Evolutionary conservation across 1,140 invertebrate species (phyloP).

Genomic region (Diprion similis): DNA sequence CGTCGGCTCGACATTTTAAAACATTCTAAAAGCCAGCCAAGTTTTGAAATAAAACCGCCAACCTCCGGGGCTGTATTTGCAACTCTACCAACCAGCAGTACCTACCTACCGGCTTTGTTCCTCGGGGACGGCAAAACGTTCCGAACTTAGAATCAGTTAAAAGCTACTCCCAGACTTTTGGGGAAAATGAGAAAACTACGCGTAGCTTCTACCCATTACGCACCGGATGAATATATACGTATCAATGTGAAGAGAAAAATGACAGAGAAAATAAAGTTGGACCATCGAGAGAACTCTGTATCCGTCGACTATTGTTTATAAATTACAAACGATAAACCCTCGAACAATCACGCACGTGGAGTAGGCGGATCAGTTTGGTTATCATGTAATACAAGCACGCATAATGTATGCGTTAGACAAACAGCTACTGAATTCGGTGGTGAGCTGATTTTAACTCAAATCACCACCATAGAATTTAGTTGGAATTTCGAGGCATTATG

Average conservation of each 20-base stretch:
- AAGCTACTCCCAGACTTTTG: background rate
- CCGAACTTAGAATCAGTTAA: background rate
- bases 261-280: too few species aligned
- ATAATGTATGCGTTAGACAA: background rate
- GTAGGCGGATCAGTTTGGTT: background rate
- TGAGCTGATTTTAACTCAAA: too few species aligned
- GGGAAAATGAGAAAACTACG: background rate
- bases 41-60: slow-evolving; percentile 19
- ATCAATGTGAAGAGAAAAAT: too few species aligned
- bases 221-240: too few species aligned
- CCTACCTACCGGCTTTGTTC: slow-evolving; percentile 2
- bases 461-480: too few species aligned
- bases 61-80: background rate
- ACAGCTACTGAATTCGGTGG: background rate
- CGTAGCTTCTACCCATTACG: background rate
- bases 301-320: too few species aligned
- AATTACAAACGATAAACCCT: background rate
- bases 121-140: background rate
- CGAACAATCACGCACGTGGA: background rate
- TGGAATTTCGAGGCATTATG: too few species aligned
- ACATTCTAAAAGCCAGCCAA: slow-evolving; percentile 27
- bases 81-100: background rate
- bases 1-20: slow-evolving; percentile 26
- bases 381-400: background rate
- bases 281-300: too few species aligned